Evolutionary conservation across 2,888 invertebrate species (phyloP), one percentile per base, ranked within the genome.

Genomic region (Geotrupes spiniger): DNA sequence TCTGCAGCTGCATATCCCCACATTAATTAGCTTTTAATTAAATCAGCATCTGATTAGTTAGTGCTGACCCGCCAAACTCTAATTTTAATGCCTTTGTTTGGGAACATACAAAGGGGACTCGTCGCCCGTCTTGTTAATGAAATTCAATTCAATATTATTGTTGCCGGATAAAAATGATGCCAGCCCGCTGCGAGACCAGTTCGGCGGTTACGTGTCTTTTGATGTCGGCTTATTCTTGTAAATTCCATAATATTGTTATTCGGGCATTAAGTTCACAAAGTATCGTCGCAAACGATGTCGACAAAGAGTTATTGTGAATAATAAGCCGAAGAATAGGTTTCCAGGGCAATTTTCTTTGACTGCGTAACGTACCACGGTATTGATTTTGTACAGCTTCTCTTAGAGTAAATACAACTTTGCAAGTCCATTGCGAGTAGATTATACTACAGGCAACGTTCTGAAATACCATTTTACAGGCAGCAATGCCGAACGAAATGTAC

Each of bases 21-120:
- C 61, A 62, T 63, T 63, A 62, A 64, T 65, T 65, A 62, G 58
- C 62, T 62, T 64, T 63, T 64, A 64, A 65, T 64, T 62, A 62
- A 65, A 64, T 65, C 62, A 61, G 49, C 52, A 54, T 56, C 49
- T 58, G 61, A 61, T 61, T 56, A 59, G 58, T 38, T 46, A 38
- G 11, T 27, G 42, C 27, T 39, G 28, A 48, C 31, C 49, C 44
- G 33, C 4, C 11, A 15, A 14, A 33, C 12, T 33, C 33, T 15
- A 33, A 33, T 33, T 33, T 33, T 33, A 33, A 33, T 33, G 14
- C 33, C 33, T 33, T 33, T 33, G 33, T 33, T 33, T 33, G 33
- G 33, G 11, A 10, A n/a, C 3, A 21, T 21, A 21, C 21, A 21
- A 21, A 21, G 21, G 21, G 21, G 21, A 21, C 6, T 21, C 21